phyloP scores from a whole-genome alignment of 37 sponge, comb jelly and placozoan species.

The Axinella damicornis region DNA sequence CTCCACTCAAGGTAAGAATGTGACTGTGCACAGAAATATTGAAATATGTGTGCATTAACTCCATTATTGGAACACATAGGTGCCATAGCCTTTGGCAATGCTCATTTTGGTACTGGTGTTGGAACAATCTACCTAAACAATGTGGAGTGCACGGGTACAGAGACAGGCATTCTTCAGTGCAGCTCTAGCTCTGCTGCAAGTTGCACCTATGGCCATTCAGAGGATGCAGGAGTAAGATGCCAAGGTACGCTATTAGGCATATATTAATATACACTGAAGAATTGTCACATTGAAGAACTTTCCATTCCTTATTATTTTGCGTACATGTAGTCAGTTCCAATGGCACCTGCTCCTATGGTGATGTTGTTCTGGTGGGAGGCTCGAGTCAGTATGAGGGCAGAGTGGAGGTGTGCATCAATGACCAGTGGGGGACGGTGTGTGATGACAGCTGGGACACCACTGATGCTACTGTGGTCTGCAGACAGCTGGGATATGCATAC shows the following conservation, averaged over 20 bases:
- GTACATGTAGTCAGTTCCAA: background rate
- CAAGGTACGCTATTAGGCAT: background rate
- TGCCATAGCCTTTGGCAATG: slow-evolving; percentile 9
- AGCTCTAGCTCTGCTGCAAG: background rate
- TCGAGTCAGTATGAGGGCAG: slow-evolving; percentile 16
- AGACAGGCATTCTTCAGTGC: slow-evolving; percentile 12
- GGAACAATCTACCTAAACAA: slow-evolving; percentile 6
- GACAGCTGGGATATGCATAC: slow-evolving; percentile 24
- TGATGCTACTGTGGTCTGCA: slow-evolving; percentile 26
- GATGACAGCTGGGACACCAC: slow-evolving; percentile 6
- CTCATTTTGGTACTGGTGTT: slow-evolving; percentile 28
- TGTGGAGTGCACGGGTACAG: background rate
- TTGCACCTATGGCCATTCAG: slow-evolving; percentile 4
- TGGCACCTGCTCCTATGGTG: slow-evolving; percentile 3
- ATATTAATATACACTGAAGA: background rate
- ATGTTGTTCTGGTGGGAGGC: slow-evolving; percentile 7
- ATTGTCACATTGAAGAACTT: no score
- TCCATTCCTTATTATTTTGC: no score
- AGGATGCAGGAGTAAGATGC: slow-evolving; percentile 29
- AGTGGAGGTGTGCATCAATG: slow-evolving; percentile 37
- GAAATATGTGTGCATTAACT: background rate
- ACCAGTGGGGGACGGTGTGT: slow-evolving; percentile 35
- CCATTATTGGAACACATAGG: background rate
- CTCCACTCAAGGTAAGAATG: background rate
- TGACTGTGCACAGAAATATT: no score